phyloP scores from a whole-genome alignment of 2,113 vertebrate species.

The Elachura formosa region DNA sequence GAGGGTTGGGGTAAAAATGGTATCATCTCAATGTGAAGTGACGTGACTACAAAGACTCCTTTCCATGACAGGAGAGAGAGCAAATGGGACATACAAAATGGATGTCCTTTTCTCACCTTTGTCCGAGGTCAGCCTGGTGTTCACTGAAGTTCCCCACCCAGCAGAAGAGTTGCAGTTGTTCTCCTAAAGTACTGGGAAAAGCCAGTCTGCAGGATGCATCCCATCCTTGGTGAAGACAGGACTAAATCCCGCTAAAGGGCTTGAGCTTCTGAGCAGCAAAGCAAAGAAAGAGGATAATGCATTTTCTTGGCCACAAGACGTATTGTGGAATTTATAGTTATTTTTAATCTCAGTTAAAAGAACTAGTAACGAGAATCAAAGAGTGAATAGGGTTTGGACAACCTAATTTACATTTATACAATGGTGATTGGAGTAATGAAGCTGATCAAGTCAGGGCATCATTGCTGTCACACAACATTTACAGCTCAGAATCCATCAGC shows the following conservation, averaged over 20 bases:
- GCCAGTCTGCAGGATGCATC: neutral
- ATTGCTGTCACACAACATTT: neutral
- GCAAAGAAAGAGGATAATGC: neutral
- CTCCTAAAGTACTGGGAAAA: neutral
- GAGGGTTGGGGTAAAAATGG: neutral
- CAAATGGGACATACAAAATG: neutral
- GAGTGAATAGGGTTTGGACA: neutral
- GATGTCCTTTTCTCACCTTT: neutral
- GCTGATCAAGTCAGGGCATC: neutral
- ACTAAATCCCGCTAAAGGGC: neutral
- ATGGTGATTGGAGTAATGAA: neutral
- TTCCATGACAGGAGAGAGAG: neutral
- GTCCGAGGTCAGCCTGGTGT: neutral
- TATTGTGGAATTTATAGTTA: neutral
- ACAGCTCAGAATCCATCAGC: neutral
- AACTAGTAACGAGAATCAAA: neutral
- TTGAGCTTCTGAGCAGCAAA: neutral
- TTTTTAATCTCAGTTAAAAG: neutral
- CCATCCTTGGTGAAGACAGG: neutral
- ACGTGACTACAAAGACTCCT: neutral
- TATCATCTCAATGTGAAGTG: neutral
- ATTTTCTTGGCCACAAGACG: neutral
- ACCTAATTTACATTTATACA: neutral
- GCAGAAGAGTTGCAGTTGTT: neutral
- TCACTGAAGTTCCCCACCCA: neutral